Evolutionary conservation across 1,140 invertebrate genomes (phyloP).

Genomic region (Nymphalis io): DNA sequence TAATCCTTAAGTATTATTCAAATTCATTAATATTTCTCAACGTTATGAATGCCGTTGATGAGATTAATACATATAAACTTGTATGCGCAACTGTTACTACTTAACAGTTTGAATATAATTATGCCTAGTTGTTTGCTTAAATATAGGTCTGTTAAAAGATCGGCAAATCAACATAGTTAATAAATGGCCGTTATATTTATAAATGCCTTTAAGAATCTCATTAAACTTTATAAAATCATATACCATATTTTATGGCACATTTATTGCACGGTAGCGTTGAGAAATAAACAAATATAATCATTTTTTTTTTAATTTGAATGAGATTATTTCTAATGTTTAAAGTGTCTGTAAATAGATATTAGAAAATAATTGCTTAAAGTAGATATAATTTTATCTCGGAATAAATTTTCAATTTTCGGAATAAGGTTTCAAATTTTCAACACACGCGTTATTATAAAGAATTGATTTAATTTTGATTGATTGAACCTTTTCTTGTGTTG

Average conservation of each 20-base stretch:
- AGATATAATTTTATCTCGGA: constrained; percentile 48
- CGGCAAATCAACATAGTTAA: constrained; percentile 34
- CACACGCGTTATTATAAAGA: not conserved
- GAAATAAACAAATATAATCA: constrained; percentile 54
- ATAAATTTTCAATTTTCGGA: no score
- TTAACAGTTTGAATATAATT: not conserved
- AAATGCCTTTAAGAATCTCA: constrained; percentile 56
- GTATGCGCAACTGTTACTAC: not conserved
- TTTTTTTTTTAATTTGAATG: constrained; percentile 68
- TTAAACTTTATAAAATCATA: constrained; percentile 44
- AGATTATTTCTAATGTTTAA: constrained; percentile 73
- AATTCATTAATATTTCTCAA: constrained; percentile 67
- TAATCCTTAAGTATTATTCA: constrained; percentile 67
- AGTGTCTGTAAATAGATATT: constrained; percentile 34
- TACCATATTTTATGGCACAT: constrained; percentile 40
- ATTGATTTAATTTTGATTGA: constrained; percentile 28
- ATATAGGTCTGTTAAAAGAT: constrained; percentile 37
- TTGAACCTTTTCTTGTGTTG: constrained; percentile 42
- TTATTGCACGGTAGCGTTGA: constrained; percentile 60
- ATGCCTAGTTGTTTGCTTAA: constrained; percentile 33
- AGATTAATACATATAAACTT: constrained; percentile 36
- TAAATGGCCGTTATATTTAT: constrained; percentile 33
- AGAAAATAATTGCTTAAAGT: constrained; percentile 27
- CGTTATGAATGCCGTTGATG: constrained; percentile 48
- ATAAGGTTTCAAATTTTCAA: no score